Conservation (phyloP, 2,113 vertebrate species). For the Struthio camelus region DNA sequence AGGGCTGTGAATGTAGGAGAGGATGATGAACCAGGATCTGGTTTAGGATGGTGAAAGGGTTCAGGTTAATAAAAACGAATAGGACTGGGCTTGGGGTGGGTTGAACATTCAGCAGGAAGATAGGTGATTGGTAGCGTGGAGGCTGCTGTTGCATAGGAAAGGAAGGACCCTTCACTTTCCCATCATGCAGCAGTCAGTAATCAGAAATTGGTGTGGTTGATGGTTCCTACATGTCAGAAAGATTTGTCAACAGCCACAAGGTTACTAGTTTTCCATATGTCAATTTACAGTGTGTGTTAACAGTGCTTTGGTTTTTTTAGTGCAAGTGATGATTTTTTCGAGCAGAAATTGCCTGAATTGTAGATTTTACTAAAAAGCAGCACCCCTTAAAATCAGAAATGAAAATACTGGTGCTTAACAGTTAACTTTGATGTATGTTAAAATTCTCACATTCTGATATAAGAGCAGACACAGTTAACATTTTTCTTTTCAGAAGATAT, state of each 20-base stretch:
- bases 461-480: neutral
- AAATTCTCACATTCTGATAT: neutral
- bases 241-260: neutral
- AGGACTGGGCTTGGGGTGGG: neutral
- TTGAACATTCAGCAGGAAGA: neutral
- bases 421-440: neutral
- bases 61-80: accelerated
- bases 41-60: neutral
- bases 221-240: neutral
- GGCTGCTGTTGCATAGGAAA: neutral
- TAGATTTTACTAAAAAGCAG: neutral
- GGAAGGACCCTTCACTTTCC: neutral
- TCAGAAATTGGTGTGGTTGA: neutral
- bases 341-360: neutral
- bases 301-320: neutral
- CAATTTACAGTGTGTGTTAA: neutral
- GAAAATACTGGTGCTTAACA: neutral
- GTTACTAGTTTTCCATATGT: neutral
- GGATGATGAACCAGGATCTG: too few species aligned
- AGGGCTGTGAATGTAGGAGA: neutral
- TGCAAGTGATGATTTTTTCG: neutral
- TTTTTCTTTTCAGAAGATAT: neutral
- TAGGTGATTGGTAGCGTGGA: accelerated
- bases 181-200: neutral
- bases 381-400: neutral